Base-by-base conservation (phyloP, 2,797 vertebrate genomes). In the Anguilla megastoma region DNA sequence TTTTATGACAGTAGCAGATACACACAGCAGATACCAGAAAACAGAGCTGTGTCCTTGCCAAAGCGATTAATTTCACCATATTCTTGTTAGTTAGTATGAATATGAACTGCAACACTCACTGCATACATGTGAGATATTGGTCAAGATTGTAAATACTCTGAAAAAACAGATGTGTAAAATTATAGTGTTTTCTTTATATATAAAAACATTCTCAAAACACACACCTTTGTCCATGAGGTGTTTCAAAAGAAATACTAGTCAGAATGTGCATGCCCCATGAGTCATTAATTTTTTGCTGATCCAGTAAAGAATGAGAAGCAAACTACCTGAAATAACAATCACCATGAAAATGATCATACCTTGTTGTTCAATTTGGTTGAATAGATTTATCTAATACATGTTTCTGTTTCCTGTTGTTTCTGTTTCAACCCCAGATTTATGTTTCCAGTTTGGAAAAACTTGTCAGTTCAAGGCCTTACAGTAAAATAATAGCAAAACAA, bases 11-110 rank as follows among this genome's bases (percentile, higher is more conserved):
- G 88, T 58, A 54, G 66, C 84, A 89, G 87, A 92, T 92, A 92
- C 89, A 93, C 85, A 91, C 63, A 89, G 74, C 87, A 89, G 63
- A 90, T 58, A 86, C 66, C 76, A 86, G 84, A 86, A 86, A 87
- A 90, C 50, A 12, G 16, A 36, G 83, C 30, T 60, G 30, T 33
- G 1, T 56, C 54, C 82, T 66, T 21, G 48, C 21, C 41, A 79
- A 82, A 87, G 82, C 52, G 50, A 30, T 50, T 27, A 18, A 24
- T 18, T 48, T 27, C 83, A 18, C 48, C 21, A 3, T 84, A 71
- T 45, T 48, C 24, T 54, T 74, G 21, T 27, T 9, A n/a, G 4
- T 71, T 30, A 56, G 7, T 56, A 54, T 84, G 50, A 84, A 56
- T 16, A 21, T 30, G 52, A 84, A 27, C 27, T 56, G n/a, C 10